These are phyloP conservation scores for Brachyhypopomus occidentalis DNA, from an alignment of 2,113 vertebrate genomes.

Conservation along the genomic window DNA sequence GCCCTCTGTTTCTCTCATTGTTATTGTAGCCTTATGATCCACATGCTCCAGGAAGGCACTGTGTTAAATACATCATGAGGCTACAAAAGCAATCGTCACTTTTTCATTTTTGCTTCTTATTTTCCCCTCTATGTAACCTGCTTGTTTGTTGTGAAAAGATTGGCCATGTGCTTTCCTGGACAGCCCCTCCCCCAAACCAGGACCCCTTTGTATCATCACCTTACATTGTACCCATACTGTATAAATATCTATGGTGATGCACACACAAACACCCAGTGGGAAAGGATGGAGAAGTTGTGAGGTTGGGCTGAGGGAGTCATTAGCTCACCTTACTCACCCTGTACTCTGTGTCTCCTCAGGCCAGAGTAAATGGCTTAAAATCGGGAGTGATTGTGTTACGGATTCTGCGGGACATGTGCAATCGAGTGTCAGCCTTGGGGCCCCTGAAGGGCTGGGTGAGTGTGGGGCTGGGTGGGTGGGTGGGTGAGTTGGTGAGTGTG, in stretches of 20 bases:
- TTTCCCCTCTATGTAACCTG: constrained; percentile 71
- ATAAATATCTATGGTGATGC: constrained; percentile 26
- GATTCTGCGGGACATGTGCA: constrained; percentile 98
- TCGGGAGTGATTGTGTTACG: constrained; percentile 98
- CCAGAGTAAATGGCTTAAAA: constrained; percentile 97
- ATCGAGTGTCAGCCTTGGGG: constrained; percentile 93
- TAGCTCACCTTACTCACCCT: constrained; percentile 45
- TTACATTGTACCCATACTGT: constrained; percentile 17
- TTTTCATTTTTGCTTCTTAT: constrained; percentile 60
- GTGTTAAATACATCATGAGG: constrained; percentile 71
- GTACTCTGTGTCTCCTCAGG: constrained; percentile 84
- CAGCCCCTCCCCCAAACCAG: constrained; percentile 37
- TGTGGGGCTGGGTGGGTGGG: constrained; percentile 50
- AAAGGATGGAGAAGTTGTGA: neutral
- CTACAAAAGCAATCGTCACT: constrained; percentile 82
- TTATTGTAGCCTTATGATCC: constrained; percentile 83
- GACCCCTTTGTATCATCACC: constrained; percentile 10
- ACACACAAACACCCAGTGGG: constrained; percentile 16
- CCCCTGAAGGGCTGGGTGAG: constrained; percentile 99
- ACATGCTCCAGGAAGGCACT: neutral
- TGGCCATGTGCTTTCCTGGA: constrained; percentile 47
- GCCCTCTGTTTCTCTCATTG: constrained; percentile 90
- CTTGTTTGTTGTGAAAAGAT: constrained; percentile 63
- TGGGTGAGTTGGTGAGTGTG: no score
- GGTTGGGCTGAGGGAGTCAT: neutral